Evolutionary conservation across 2,888 invertebrate species (phyloP), one percentile per base, ranked within the genome.

Genomic region (Lochmaea crataegi): DNA sequence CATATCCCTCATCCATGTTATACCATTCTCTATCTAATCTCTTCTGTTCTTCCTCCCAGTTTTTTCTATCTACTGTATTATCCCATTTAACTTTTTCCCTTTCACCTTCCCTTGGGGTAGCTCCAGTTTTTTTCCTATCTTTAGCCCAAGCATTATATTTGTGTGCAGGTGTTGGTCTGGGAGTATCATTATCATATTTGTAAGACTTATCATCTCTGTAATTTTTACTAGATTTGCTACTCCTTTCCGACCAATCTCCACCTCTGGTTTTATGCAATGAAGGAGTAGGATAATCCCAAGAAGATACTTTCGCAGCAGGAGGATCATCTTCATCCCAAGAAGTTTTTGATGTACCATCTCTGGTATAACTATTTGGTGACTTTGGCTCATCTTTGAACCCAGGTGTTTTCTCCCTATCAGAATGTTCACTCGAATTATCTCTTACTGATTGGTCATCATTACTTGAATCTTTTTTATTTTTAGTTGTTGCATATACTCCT

Each of bases 1-100:
- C 94, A 84, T 94, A 94, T n/a, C 95, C 94, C 88, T 98, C 97
- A 80, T 97, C 98, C 88, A 98, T 93, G 77, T 93, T 94, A 85
- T 99, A 99, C 99, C 99, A 99, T 82, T 98, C 98, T 70, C 99
- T 89, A 85, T 99, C 99, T 2, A 97, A 87, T 78, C 96, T 91
- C 79, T 93, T 92, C 85, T 97, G 96, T 75, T 97, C 97, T 81
- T 95, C 94, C 84, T 96, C 94, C 97, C 97, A 98, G 64, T 94
- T 89, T 16, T 93, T 91, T 56, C 92, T 91, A 48, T 97, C 96
- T 38, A 93, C 90, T 61, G 93, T 92, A 16, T 90, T 86, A 42
- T 89, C 91, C 90, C 90, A 91, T 87, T 90, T 86, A 82, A 92
- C 68, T 87, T 86, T 89, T 87, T 84, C 88, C n/a, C 86, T 87